These are phyloP conservation scores for Philypnodon macrostomus DNA, from an alignment of 2,797 vertebrate species.

Conservation along the genomic window DNA sequence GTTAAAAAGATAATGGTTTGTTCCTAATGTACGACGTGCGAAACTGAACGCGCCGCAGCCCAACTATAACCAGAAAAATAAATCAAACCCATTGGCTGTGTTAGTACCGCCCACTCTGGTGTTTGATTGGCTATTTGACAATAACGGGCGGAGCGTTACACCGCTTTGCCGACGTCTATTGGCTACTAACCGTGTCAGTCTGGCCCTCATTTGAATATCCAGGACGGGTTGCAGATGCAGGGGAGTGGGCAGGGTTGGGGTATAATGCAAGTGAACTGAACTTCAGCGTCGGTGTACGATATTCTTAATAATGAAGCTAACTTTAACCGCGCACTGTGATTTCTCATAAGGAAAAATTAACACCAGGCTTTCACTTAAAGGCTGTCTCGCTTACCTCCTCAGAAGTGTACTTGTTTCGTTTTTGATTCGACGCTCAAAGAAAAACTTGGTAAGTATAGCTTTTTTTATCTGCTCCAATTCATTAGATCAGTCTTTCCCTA, in stretches of 20 bases:
- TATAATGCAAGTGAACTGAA: slow-evolving; percentile 77
- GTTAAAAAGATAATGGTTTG: slow-evolving; percentile 76
- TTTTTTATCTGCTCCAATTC: slow-evolving; percentile 49
- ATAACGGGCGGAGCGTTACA: slow-evolving; percentile 22
- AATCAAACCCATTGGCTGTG: slow-evolving; percentile 3
- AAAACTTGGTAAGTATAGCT: slow-evolving; percentile 79
- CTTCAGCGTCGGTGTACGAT: slow-evolving; percentile 70
- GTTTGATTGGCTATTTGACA: slow-evolving; percentile 53
- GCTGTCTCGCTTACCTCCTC: not conserved
- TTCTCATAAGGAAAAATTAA: slow-evolving; percentile 29
- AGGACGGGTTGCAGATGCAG: slow-evolving; percentile 81
- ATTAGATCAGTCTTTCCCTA: slow-evolving; percentile 38
- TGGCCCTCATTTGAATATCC: slow-evolving; percentile 74
- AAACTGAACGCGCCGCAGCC: slow-evolving; percentile 94
- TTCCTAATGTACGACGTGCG: slow-evolving; percentile 94
- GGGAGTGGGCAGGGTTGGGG: slow-evolving; percentile 77
- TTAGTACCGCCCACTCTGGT: slow-evolving; percentile 10
- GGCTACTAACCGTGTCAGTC: slow-evolving; percentile 33
- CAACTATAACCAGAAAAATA: slow-evolving; percentile 72
- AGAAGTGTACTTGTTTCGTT: slow-evolving; percentile 8
- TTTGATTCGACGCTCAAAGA: slow-evolving; percentile 44
- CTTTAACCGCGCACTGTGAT: slow-evolving; percentile 53
- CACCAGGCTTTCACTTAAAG: not conserved
- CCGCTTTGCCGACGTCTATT: slow-evolving; percentile 39
- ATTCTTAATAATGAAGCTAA: slow-evolving; percentile 59